These are phyloP conservation scores for Sclerurus mexicanus DNA, from an alignment of 2,113 vertebrate genomes.

Conservation along the genomic window DNA sequence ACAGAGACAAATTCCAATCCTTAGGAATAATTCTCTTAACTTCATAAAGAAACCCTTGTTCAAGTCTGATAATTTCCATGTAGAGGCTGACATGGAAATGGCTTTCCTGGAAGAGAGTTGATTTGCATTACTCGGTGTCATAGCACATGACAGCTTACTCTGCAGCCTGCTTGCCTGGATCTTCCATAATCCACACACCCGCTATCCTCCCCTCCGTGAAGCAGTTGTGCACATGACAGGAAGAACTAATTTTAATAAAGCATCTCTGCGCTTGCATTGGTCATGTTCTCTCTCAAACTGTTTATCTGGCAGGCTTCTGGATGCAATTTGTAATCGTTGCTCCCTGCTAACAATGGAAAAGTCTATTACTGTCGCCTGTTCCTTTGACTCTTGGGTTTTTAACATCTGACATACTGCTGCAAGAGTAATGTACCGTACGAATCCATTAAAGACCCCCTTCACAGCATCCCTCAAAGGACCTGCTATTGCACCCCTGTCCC, in stretches of 20 bases:
- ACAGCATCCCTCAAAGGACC: neutral
- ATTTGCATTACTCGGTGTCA: slow-evolving; percentile 31
- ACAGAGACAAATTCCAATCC: slow-evolving; percentile 22
- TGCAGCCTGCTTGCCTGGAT: neutral
- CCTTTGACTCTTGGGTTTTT: neutral
- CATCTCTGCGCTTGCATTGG: neutral
- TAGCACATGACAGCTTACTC: slow-evolving; percentile 41
- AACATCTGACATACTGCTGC: neutral
- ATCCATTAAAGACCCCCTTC: neutral
- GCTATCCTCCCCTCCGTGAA: neutral
- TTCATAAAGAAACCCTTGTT: slow-evolving; percentile 42
- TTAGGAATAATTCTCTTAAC: slow-evolving; percentile 21
- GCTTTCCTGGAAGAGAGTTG: slow-evolving; percentile 33
- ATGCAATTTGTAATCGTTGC: neutral
- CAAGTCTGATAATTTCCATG: slow-evolving; percentile 32
- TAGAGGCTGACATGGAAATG: slow-evolving; percentile 18
- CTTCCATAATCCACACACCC: neutral
- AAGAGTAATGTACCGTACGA: accelerated
- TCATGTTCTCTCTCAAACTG: neutral
- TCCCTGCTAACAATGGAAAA: neutral
- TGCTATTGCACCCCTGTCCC: neutral
- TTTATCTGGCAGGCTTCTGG: slow-evolving; percentile 6
- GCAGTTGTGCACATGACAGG: neutral
- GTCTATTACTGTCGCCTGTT: neutral
- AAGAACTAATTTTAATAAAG: slow-evolving; percentile 19